These are phyloP conservation scores for Luehdorfia chinensis DNA, from an alignment of 1,140 invertebrate genomes.

Conservation along the genomic window DNA sequence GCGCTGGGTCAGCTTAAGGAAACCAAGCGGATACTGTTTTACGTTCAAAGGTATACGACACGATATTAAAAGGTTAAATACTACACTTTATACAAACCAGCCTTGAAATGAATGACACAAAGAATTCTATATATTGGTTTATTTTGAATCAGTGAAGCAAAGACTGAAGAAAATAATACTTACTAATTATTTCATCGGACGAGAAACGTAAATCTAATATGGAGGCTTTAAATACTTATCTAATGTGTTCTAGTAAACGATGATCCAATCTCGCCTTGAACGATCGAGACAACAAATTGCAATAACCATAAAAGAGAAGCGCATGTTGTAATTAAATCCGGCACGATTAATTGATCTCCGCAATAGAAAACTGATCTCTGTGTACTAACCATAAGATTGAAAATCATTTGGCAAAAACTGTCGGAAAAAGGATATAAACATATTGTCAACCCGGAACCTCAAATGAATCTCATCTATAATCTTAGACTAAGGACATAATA, in stretches of 20 bases:
- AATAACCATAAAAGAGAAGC: constrained; percentile 25
- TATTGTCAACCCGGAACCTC: constrained; percentile 23
- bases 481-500: constrained; percentile 20
- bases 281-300: constrained; percentile 22
- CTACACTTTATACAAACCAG: too few species aligned
- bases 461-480: constrained; percentile 25
- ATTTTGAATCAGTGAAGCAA: neutral
- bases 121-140: constrained; percentile 2
- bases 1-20: constrained; percentile 5
- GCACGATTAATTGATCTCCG: too few species aligned
- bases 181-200: neutral
- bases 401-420: neutral
- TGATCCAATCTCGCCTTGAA: constrained; percentile 23
- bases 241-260: constrained; percentile 28
- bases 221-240: too few species aligned
- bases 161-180: neutral
- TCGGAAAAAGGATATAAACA: constrained; percentile 6
- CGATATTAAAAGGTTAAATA: too few species aligned
- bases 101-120: too few species aligned
- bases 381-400: neutral
- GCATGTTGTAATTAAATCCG: constrained; percentile 18
- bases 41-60: constrained; percentile 12
- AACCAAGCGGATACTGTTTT: constrained; percentile 15
- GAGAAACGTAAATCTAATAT: neutral
- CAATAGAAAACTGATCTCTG: too few species aligned